These are phyloP conservation scores for Dromas ardeola DNA, from an alignment of 2,113 vertebrate genomes.

Conservation along the genomic window DNA sequence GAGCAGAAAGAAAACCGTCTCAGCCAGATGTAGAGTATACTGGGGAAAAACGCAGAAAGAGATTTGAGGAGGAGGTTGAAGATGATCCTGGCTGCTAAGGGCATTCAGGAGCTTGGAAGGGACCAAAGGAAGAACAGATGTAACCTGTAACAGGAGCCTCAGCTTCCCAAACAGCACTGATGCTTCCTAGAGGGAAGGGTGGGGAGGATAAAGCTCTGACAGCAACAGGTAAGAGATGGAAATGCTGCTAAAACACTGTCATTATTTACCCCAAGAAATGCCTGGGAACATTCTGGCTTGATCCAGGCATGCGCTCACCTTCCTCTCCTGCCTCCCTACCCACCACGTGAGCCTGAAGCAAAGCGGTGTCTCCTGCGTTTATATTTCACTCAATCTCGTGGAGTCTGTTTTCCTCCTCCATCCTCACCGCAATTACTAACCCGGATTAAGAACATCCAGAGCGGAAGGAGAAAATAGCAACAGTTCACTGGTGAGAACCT, in stretches of 20 bases:
- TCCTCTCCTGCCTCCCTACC: not conserved
- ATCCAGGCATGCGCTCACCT: not conserved
- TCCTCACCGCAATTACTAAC: not conserved
- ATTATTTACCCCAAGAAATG: not conserved
- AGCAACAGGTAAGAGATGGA: not conserved
- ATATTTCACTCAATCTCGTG: not conserved
- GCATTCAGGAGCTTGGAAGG: not conserved
- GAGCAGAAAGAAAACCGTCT: conserved; percentile 54
- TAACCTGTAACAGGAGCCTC: not conserved
- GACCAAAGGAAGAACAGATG: not conserved
- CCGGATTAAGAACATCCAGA: not conserved
- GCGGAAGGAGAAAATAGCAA: not conserved
- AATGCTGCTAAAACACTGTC: not conserved
- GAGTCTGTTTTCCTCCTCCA: not conserved
- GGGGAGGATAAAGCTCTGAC: not conserved
- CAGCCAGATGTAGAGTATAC: not conserved
- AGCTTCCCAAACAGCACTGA: not conserved
- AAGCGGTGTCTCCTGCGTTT: not conserved
- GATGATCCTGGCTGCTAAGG: not conserved
- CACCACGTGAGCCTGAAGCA: not conserved
- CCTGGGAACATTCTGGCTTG: not conserved
- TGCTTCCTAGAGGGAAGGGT: not conserved
- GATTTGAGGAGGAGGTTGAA: not conserved
- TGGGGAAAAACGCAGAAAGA: not conserved
- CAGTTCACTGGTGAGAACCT: not conserved